These are phyloP conservation scores for Calycopis cecrops DNA, from an alignment of 1,140 invertebrate species.

Conservation along the genomic window DNA sequence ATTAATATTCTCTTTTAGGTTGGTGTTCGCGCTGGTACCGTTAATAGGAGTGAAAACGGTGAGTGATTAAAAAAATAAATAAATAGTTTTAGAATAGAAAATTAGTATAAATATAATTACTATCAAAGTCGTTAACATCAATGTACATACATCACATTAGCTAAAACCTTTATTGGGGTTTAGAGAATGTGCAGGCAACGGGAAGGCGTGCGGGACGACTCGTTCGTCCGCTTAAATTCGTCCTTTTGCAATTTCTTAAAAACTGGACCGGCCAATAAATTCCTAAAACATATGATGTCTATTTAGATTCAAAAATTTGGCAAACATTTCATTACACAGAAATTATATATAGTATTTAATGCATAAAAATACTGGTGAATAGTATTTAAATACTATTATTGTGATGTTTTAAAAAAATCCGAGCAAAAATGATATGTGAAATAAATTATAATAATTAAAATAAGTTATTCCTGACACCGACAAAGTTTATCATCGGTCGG, in stretches of 20 bases:
- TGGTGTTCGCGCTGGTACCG: constrained; percentile 51
- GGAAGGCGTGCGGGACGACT: constrained; percentile 40
- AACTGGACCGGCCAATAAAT: constrained; percentile 19
- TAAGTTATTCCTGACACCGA: constrained; percentile 36
- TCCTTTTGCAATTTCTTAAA: constrained; percentile 63
- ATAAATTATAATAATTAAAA: constrained; percentile 1
- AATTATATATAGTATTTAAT: no score
- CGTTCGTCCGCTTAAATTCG: constrained; percentile 46
- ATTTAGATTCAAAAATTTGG: no score
- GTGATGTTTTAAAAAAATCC: no score
- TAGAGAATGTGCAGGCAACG: constrained; percentile 43
- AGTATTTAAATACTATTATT: no score
- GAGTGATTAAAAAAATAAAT: constrained; percentile 28
- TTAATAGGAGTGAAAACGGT: constrained; percentile 53
- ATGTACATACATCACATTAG: constrained; percentile 18
- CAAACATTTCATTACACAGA: no score
- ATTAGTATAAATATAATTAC: constrained; percentile 15
- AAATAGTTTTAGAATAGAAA: no score
- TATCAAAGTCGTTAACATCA: constrained; percentile 22
- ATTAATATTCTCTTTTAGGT: constrained; percentile 39
- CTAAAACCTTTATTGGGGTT: constrained; percentile 36
- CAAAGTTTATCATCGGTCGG: constrained; percentile 71
- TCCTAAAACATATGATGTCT: not conserved
- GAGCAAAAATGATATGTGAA: no score
- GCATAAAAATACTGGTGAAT: no score